Percentiles rank a stretch among this genome's conserved stretches.
These are phyloP conservation scores for Drosophila sucinea DNA, from an alignment of 1,140 invertebrate species.

Conservation along the genomic window DNA sequence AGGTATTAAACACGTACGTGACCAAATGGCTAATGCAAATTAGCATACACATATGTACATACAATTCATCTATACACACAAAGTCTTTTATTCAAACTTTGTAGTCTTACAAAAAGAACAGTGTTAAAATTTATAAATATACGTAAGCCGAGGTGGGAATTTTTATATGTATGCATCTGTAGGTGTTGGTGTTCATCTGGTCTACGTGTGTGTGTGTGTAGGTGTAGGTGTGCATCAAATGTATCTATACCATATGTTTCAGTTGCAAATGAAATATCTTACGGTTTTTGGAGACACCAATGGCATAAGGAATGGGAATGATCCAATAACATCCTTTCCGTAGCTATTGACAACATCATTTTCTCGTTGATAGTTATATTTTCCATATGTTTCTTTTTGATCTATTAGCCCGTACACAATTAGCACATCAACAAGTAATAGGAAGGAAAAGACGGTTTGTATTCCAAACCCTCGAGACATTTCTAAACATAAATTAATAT, in stretches of 20 bases:
- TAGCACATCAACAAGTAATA: slow-evolving; percentile 51
- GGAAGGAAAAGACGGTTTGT: slow-evolving; percentile 4
- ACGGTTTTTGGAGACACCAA: slow-evolving; percentile 88
- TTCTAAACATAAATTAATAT: background rate
- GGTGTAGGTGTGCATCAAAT: slow-evolving; percentile 5
- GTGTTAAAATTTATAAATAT: background rate
- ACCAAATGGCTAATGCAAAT: background rate
- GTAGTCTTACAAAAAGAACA: background rate
- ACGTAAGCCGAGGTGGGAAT: slow-evolving; percentile 11
- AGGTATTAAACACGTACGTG: background rate
- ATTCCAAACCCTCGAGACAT: slow-evolving; percentile 40
- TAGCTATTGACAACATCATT: slow-evolving; percentile 41
- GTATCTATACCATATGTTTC: slow-evolving; percentile 6
- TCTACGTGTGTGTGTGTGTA: background rate
- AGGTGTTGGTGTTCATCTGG: background rate
- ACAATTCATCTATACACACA: background rate
- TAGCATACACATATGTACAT: slow-evolving; percentile 3
- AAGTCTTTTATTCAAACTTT: too few relatives aligned
- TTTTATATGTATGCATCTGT: slow-evolving; percentile 12
- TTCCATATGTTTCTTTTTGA: slow-evolving; percentile 38
- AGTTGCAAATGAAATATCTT: slow-evolving; percentile 70
- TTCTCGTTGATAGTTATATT: slow-evolving; percentile 27
- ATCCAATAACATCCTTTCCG: slow-evolving; percentile 64
- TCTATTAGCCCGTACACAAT: slow-evolving; percentile 50
- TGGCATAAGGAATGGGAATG: slow-evolving; percentile 88